phyloP scores from a whole-genome alignment of 2,113 vertebrate species.

The Gila orcuttii region DNA sequence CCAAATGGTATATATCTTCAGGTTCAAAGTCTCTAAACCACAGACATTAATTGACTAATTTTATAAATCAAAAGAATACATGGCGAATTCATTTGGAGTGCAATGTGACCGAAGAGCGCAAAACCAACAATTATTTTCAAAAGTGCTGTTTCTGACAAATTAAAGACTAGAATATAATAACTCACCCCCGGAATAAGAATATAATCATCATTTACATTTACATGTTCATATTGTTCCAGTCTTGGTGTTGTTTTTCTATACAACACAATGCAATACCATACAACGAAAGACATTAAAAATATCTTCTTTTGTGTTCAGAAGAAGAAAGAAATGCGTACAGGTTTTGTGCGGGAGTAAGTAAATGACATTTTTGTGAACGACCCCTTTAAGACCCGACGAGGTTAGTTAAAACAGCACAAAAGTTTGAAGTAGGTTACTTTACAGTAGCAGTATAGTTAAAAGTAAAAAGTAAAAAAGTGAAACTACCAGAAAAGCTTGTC shows the following conservation, averaged over 20 bases:
- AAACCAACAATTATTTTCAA: not conserved
- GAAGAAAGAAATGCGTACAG: not conserved
- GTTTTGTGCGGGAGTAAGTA: not conserved
- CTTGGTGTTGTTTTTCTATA: not conserved
- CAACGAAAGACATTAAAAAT: not conserved
- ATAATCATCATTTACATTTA: not conserved
- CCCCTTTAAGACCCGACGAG: not conserved
- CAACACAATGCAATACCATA: too few relatives aligned
- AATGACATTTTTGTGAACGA: not conserved
- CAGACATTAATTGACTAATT: not conserved
- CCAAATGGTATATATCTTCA: not conserved
- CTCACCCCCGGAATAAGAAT: not conserved
- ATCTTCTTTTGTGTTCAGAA: not conserved
- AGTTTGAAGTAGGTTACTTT: slow-evolving; percentile 22
- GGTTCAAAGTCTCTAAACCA: not conserved
- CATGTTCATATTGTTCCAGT: not conserved
- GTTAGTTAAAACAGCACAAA: not conserved
- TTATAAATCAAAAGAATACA: not conserved
- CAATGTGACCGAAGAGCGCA: not conserved
- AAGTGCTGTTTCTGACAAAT: not conserved
- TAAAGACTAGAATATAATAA: not conserved
- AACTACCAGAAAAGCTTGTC: slow-evolving; percentile 55
- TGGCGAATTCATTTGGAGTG: not conserved
- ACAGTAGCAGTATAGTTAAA: slow-evolving; percentile 24
- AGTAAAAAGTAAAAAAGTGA: slow-evolving; percentile 30